Conservation (phyloP, 2,113 vertebrate species). For the Salminus brasiliensis region DNA sequence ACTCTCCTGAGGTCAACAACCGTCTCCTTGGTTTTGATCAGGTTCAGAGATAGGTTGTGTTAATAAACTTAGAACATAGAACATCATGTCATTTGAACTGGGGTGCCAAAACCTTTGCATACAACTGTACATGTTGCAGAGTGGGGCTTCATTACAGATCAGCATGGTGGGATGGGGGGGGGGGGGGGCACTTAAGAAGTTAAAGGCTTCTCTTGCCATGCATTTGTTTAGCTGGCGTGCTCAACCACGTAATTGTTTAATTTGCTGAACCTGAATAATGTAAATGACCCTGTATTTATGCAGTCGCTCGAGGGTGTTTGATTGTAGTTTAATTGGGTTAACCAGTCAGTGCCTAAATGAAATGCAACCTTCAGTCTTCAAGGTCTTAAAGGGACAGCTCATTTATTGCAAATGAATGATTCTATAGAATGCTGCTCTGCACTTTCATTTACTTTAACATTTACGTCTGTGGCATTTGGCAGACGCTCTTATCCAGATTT, state of each 20-base stretch:
- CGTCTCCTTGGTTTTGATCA: too few species aligned
- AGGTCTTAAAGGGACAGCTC: constrained; percentile 23
- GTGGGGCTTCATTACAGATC: neutral
- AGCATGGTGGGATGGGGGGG: too few species aligned
- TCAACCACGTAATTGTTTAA: constrained; percentile 31
- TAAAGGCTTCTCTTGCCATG: neutral
- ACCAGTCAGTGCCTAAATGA: constrained; percentile 25
- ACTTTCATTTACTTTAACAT: neutral
- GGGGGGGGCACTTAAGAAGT: neutral
- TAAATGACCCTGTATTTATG: constrained; percentile 36
- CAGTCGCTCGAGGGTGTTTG: constrained; percentile 18
- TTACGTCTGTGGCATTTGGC: neutral
- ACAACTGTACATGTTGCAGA: too few species aligned
- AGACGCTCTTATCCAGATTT: neutral
- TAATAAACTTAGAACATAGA: too few species aligned
- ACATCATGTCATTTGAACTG: too few species aligned
- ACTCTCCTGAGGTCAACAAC: too few species aligned
- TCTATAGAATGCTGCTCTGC: neutral
- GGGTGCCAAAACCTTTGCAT: too few species aligned
- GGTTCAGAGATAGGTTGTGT: too few species aligned
- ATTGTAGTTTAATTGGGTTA: constrained; percentile 39
- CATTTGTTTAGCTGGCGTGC: neutral
- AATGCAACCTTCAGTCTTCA: constrained; percentile 30
- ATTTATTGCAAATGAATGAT: too few species aligned
- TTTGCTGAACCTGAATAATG: constrained; percentile 35